These are phyloP conservation scores for Lucifuga dentata DNA, from an alignment of 2,113 vertebrate species.

Conservation along the genomic window DNA sequence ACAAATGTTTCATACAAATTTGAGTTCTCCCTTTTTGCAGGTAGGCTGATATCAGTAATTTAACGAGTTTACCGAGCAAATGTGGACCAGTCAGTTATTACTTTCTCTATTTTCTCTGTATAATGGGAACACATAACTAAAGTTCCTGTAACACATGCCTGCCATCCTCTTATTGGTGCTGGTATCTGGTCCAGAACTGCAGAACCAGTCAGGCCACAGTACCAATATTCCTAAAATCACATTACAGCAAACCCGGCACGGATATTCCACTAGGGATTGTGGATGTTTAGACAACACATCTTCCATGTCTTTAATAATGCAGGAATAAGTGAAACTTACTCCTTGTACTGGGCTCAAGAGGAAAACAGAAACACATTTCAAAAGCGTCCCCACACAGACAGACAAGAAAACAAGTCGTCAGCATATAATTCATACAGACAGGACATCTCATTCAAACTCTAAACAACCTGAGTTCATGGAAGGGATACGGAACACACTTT, in stretches of 20 bases:
- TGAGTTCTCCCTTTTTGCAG: constrained; percentile 45
- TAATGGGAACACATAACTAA: constrained; percentile 3
- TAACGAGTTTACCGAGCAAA: constrained; percentile 23
- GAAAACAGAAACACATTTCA: constrained; percentile 16
- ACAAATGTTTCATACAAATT: constrained; percentile 28
- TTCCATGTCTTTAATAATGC: no score
- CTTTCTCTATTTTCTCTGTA: constrained; percentile 1
- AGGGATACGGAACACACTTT: constrained; percentile 11
- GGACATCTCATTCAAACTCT: constrained; percentile 50
- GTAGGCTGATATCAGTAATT: constrained; percentile 40
- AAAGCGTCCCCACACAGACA: background rate
- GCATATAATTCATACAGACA: constrained; percentile 47
- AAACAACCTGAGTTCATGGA: constrained; percentile 26
- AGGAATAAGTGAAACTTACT: background rate
- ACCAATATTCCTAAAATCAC: background rate
- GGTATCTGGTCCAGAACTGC: background rate
- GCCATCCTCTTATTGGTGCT: background rate
- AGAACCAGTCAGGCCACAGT: background rate
- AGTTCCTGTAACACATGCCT: constrained; percentile 8
- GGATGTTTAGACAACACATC: background rate
- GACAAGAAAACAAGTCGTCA: constrained; percentile 10
- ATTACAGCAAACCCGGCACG: background rate
- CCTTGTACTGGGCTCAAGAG: background rate
- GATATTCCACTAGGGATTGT: background rate
- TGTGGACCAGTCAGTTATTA: constrained; percentile 22